Evolutionary conservation across 2,888 invertebrate species (phyloP), one percentile per base, ranked within the genome.

Genomic region (Chrysodeixis includens): DNA sequence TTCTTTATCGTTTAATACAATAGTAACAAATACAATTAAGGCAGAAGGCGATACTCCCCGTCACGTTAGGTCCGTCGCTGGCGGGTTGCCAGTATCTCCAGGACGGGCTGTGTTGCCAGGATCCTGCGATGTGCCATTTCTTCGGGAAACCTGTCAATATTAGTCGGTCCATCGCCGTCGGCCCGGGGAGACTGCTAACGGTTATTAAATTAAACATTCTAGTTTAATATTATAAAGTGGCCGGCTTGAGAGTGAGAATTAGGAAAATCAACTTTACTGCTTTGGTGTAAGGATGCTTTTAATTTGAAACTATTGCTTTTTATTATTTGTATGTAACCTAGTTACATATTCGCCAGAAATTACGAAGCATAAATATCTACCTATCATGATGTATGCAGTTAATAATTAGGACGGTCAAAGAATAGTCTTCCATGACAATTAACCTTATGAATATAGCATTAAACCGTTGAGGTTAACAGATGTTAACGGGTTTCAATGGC

Each of bases 131-230:
- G 32, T 32, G 30, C 30, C 49, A 52, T 35, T 40, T 51, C 35
- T 32, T 59, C 20, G 49, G 26, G 22, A 56, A 40, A 32, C 22
- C 56, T 56, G 62, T 56, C 62, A 56, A 62, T 62, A 56, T 56
- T 12, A 51, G 12, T 16, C 18, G 62, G 32, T 62, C 26, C 32
- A 51, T 14, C 52, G 40, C 26, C 49, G 56, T 9, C 52, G 40
- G 20, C n/a, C 40, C 56, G 12, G n/a, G 9, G 1, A 54, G 18
- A 56, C 40, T 40, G 26, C 12, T n/a, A 40, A 44, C 22, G 62
- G 18, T 35, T 18, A 52, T 35, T 18, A 55, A 62, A 56, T 62
- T 49, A 62, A 49, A 54, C 22, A 32, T 46, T 54, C 16, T 5
- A 5, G 7, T 16, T 16, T 0, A 1, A 44, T 16, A 40, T 2